These are phyloP conservation scores for Chloebia gouldiae DNA, from an alignment of 2,113 vertebrate genomes.

Conservation along the genomic window DNA sequence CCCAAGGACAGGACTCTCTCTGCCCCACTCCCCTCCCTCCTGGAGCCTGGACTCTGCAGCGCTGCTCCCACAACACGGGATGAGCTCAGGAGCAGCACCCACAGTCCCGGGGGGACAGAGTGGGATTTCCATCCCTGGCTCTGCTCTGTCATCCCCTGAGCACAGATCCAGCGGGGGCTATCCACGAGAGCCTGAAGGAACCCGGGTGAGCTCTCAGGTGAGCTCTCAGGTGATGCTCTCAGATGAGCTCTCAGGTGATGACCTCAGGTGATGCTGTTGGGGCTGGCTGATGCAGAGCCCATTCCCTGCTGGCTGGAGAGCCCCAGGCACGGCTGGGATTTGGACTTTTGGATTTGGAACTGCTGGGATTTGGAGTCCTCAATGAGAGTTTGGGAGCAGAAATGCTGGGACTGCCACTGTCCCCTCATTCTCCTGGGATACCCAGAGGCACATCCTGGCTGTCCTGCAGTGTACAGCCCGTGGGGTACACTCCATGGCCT, in stretches of 20 bases:
- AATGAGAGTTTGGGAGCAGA: not conserved
- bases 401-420: not conserved
- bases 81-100: not conserved
- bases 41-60: not conserved
- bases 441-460: rapidly evolving
- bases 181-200: not conserved
- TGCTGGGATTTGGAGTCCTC: not conserved
- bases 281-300: not conserved
- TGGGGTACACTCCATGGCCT: too few relatives aligned
- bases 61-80: not conserved
- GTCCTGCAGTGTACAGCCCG: not conserved
- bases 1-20: rapidly evolving
- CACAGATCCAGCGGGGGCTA: not conserved
- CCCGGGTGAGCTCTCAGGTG: not conserved
- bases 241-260: too few relatives aligned
- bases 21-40: not conserved
- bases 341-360: not conserved
- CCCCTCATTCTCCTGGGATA: not conserved
- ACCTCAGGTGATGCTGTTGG: not conserved
- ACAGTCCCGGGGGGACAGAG: not conserved
- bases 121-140: not conserved
- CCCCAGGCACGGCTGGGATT: not conserved
- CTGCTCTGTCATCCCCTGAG: not conserved
- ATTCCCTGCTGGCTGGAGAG: not conserved
- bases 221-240: too few relatives aligned